Evolutionary conservation across 2,113 vertebrate genomes (phyloP), one percentile per base, ranked within the genome.

Genomic region (Phrynosoma blainvillii): DNA sequence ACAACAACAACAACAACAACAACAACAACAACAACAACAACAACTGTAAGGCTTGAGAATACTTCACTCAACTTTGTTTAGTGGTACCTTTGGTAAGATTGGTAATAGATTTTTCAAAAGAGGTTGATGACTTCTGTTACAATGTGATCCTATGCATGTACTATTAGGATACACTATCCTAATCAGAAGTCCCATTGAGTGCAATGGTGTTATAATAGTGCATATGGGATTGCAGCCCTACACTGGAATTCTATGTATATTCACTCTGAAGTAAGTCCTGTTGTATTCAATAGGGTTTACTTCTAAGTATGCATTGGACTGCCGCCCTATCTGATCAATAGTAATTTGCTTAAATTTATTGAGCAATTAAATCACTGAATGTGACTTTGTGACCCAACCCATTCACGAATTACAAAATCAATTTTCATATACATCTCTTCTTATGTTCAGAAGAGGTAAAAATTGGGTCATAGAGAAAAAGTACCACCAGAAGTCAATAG

Each of bases 301-400:
- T 84, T 52, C 52, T 70, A 74, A 36, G 56, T 70, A 47, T 76
- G 40, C 74, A 23, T 79, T 30, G 32, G 59, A 40, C 30, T 66
- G 84, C 56, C 77, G 84, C 20, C 56, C 36, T 87, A 80, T 71
- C 36, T 54, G 71, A 36, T 87, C 59, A 74, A 81, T 65, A 70
- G 32, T 71, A 80, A 30, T 71, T 71, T 47, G 65, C 8, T 87
- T 74, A 82, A 82, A 16, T 87, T 81, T 73, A 75, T 11, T 47
- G 13, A n/a, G 16, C 18, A 52, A 25, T 81, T 30, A 74, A 71
- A 70, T 20, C 52, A 36, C 42, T 40, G 16, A 56, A 68, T 25
- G 25, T 30, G 23, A 32, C 42, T 70, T 79, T 79, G n/a, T 81
- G 79, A 79, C 65, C n/a, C 65, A 86, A 79, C 20, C 59, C 47